A percentile compares a stretch with the other conserved stretches of the same genome.
These are phyloP conservation scores for Zaprionus vittiger DNA, from an alignment of 1,140 invertebrate genomes.

Conservation along the genomic window DNA sequence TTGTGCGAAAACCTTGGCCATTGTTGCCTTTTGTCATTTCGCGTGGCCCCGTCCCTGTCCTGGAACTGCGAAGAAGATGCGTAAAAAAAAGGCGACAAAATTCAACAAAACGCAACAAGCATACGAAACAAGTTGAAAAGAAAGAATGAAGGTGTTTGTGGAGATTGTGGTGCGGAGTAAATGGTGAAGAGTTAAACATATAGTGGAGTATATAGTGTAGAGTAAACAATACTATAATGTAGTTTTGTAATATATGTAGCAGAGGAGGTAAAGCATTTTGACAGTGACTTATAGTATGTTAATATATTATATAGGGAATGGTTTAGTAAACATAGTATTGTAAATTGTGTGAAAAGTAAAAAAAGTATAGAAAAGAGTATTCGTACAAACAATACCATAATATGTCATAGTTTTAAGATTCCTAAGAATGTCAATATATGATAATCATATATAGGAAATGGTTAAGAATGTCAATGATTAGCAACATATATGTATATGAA, in stretches of 20 bases:
- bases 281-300: too few relatives aligned
- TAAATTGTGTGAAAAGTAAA: too few relatives aligned
- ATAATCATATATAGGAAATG: too few relatives aligned
- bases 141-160: neutral
- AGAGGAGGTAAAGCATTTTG: too few relatives aligned
- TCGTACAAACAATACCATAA: too few relatives aligned
- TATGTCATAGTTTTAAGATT: too few relatives aligned
- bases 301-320: too few relatives aligned
- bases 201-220: neutral
- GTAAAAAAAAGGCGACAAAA: conserved; percentile 1
- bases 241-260: neutral
- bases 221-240: neutral
- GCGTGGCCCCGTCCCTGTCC: conserved; percentile 1
- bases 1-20: conserved; percentile 70
- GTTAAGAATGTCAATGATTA: too few relatives aligned
- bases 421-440: too few relatives aligned
- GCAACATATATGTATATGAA: too few relatives aligned
- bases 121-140: neutral
- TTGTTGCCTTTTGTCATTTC: conserved; percentile 27
- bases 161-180: neutral
- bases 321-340: too few relatives aligned
- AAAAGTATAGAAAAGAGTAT: too few relatives aligned
- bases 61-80: neutral
- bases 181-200: neutral
- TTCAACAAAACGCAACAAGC: neutral